Base-by-base conservation (phyloP, 2,113 vertebrate species). In the Nothocercus nigrocapillus region DNA sequence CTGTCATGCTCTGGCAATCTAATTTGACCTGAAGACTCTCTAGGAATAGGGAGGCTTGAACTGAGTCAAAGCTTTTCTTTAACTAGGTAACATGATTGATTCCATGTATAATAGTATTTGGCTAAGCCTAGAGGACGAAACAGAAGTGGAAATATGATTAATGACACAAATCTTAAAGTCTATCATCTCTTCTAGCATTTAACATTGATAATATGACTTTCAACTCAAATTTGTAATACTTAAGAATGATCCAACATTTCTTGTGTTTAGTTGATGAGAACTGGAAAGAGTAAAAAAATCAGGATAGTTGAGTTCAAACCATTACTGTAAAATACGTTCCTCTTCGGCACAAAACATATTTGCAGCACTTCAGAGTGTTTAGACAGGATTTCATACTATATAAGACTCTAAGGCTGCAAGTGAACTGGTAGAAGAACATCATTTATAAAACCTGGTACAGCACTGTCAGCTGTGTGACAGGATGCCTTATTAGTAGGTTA, bases 311-410 rank as follows among this genome's bases (percentile, higher is more conserved):
- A 93, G 82, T 91, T 62, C n/a, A 63, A 24, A n/a, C 11, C 9
- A 45, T 85, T 74, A 74, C 47, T 86, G 95, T 85, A 85, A 95
- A 90, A 85, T 81, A 49, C 44, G 17, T 32, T 73, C 47, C 38
- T 63, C 27, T 81, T 90, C 67, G 80, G 85, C 47, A 59, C 4
- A 40, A 56, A 77, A 63, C 25, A 54, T 67, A 77, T n/a, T 90
- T 78, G 14, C 11, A 68, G 21, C 38, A 84, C 32, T 90, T 86
- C 8, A 44, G 77, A 86, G 18, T 38, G 19, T 67, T 89, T 82
- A 86, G 56, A 34, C 62, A 86, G 92, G 88, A 84, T 32, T 92
- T 72, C 0, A 0, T 56, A 78, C 78, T 42, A 88, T 18, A 47
- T 45, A 86, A 86, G 77, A 53, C 11, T 84, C 68, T 84, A 69